A percentile compares a stretch with the other conserved stretches of the same genome.
Conservation (phyloP, 2,888 invertebrate species). For the Eupithecia centaureata region DNA sequence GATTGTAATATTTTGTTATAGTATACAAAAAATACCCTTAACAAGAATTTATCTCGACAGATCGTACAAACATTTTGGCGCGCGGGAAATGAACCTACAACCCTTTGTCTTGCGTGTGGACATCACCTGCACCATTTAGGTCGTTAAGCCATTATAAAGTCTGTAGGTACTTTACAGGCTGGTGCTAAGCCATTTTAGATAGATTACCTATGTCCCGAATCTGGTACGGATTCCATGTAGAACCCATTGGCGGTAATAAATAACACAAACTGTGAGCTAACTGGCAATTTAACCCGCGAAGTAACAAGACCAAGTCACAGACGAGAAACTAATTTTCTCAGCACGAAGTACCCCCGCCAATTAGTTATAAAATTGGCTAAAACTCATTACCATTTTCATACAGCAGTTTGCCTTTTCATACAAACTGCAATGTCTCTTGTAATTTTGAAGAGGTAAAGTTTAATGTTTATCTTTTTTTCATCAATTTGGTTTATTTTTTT, state of each 20-base stretch:
- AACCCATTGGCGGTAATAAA: not conserved
- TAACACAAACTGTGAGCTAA: slow-evolving; percentile 4
- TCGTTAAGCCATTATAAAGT: no score
- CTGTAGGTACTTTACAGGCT: not conserved
- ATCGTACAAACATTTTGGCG: not conserved
- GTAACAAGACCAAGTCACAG: slow-evolving; percentile 25
- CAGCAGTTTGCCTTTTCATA: slow-evolving; percentile 40
- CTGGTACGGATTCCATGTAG: not conserved
- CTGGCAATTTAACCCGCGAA: slow-evolving; percentile 15
- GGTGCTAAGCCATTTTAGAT: not conserved
- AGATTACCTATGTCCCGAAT: not conserved
- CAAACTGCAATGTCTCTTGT: slow-evolving; percentile 16
- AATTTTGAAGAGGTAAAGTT: not conserved
- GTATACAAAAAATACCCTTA: not conserved
- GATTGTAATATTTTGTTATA: no score
- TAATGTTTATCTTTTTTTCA: not conserved
- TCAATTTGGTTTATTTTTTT: not conserved
- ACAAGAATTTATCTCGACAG: not conserved
- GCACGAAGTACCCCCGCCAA: slow-evolving; percentile 54
- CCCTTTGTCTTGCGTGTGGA: not conserved
- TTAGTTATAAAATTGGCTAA: slow-evolving; percentile 60
- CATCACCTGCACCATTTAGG: not conserved
- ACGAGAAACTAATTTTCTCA: slow-evolving; percentile 56
- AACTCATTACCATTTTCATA: slow-evolving; percentile 56
- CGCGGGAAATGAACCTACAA: no score